Percentiles rank a stretch among this genome's conserved stretches.
These are phyloP conservation scores for Pollimyrus isidori DNA, from an alignment of 2,113 vertebrate genomes.

Conservation along the genomic window DNA sequence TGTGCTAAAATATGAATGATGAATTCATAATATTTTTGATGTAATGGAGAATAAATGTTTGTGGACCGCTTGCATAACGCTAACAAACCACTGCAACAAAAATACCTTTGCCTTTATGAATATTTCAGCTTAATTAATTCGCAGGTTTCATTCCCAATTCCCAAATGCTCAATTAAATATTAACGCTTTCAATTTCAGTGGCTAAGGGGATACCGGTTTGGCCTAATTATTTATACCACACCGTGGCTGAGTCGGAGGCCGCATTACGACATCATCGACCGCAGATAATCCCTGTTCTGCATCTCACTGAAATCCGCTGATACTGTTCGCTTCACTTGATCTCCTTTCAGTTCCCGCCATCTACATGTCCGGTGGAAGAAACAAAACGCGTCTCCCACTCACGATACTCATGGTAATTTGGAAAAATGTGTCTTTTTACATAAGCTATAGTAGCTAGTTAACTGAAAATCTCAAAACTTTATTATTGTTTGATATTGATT, in stretches of 20 bases:
- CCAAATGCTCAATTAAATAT: slow-evolving; percentile 58
- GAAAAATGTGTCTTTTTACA: background rate
- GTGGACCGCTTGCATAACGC: background rate
- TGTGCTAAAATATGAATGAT: background rate
- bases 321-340: background rate
- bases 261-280: slow-evolving; percentile 46
- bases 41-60: background rate
- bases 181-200: slow-evolving; percentile 56
- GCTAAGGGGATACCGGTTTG: slow-evolving; percentile 46
- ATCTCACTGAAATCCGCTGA: background rate
- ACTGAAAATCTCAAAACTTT: background rate
- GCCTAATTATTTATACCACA: slow-evolving; percentile 51
- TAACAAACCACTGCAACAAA: background rate
- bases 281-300: background rate
- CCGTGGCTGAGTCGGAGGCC: slow-evolving; percentile 38
- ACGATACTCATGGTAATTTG: background rate
- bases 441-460: background rate
- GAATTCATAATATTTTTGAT: background rate
- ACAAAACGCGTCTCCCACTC: background rate
- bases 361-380: background rate
- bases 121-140: slow-evolving; percentile 1
- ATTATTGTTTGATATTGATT: background rate
- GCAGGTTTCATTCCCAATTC: slow-evolving; percentile 34
- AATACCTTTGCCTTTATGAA: background rate
- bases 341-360: background rate